Conservation (phyloP, 2,888 invertebrate genomes). For the Cerceris rybyensis region DNA sequence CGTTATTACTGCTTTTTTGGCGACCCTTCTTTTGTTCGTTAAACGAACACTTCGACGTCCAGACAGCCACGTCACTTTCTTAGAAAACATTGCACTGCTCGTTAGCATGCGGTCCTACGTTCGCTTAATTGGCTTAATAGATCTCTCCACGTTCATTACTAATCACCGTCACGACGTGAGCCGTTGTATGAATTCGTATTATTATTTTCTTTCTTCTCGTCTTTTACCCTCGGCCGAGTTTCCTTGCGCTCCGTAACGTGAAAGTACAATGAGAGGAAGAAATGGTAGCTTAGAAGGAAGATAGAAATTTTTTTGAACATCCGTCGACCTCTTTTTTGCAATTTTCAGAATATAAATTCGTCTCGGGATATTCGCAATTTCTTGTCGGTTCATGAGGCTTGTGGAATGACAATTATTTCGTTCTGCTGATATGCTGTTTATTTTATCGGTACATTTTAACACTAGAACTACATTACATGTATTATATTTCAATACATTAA, state of each 20-base stretch:
- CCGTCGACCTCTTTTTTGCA: no score
- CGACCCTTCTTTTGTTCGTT: constrained; percentile 40
- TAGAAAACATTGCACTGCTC: constrained; percentile 62
- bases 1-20: constrained; percentile 42
- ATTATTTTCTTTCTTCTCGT: neutral
- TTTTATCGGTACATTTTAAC: no score
- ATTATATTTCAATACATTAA: no score
- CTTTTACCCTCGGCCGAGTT: neutral
- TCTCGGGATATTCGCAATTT: no score
- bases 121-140: constrained; percentile 68
- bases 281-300: neutral
- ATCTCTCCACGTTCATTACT: constrained; percentile 55
- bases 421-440: no score
- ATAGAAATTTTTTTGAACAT: no score
- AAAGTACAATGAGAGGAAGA: neutral
- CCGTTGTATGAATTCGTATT: constrained; percentile 5
- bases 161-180: constrained; percentile 52
- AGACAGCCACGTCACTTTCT: constrained; percentile 64
- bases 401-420: no score
- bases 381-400: no score
- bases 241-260: neutral
- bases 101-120: constrained; percentile 58
- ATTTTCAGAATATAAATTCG: no score
- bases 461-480: no score
- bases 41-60: constrained; percentile 35